These are phyloP conservation scores for Papilio aristodemus DNA, from an alignment of 1,140 invertebrate species.

Conservation along the genomic window DNA sequence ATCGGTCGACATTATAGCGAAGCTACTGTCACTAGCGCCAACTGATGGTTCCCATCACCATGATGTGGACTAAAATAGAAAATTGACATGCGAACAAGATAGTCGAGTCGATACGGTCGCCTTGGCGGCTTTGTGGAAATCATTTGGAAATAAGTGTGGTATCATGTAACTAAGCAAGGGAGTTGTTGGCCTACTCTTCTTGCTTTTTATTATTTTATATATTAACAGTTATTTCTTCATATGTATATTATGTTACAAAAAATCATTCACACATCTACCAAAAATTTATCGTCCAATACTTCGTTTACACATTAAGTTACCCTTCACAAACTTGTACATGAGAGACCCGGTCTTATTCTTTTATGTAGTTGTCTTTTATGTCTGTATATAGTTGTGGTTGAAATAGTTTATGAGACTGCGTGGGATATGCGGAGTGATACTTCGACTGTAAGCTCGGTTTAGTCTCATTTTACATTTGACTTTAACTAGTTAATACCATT, in stretches of 20 bases:
- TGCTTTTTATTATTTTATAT: no score
- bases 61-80: conserved; percentile 7
- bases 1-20: background rate
- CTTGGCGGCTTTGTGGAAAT: background rate
- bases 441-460: background rate
- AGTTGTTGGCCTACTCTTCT: no score
- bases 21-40: background rate
- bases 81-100: conserved; percentile 10
- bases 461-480: conserved; percentile 6
- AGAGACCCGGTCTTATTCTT: background rate
- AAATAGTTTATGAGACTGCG: conserved; percentile 18
- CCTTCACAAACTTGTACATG: background rate
- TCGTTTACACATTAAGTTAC: background rate
- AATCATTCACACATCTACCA: no score
- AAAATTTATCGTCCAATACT: background rate
- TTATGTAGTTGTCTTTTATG: background rate
- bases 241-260: no score
- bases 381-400: conserved; percentile 1
- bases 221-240: no score
- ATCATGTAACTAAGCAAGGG: background rate
- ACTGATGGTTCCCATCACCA: background rate
- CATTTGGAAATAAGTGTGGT: background rate
- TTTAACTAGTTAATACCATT: conserved; percentile 12
- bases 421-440: conserved; percentile 7
- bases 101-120: background rate